These are phyloP conservation scores for Chunga burmeisteri DNA, from an alignment of 2,113 vertebrate genomes.

Conservation along the genomic window DNA sequence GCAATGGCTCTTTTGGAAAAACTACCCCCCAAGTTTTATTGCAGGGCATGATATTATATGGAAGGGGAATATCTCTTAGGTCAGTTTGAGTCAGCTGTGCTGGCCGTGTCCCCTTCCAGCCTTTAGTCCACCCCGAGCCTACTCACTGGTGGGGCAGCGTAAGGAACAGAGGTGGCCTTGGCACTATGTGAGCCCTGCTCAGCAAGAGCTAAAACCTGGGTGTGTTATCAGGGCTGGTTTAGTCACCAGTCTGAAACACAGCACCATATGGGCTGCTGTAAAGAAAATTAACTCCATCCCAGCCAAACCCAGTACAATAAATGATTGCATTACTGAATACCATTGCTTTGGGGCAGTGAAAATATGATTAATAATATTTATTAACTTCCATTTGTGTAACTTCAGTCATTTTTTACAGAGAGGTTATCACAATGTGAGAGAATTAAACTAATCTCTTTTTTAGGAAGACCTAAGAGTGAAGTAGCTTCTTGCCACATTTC, in stretches of 20 bases:
- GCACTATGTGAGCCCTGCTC: neutral
- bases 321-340: neutral
- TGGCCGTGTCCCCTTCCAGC: neutral
- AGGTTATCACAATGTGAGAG: neutral
- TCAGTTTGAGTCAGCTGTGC: neutral
- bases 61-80: neutral
- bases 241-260: neutral
- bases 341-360: neutral
- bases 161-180: neutral
- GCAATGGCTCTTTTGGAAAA: neutral
- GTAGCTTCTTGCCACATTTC: neutral
- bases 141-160: rapidly evolving
- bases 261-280: neutral
- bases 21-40: neutral
- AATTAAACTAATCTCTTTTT: neutral
- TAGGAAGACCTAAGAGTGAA: neutral
- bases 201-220: neutral
- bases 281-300: neutral
- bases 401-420: neutral
- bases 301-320: neutral
- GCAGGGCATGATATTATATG: rapidly evolving
- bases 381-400: neutral
- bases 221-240: neutral
- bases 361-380: neutral
- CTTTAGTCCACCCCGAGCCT: neutral